phyloP scores from a whole-genome alignment of 2,113 vertebrate species.

The Notarius quadriscutis region DNA sequence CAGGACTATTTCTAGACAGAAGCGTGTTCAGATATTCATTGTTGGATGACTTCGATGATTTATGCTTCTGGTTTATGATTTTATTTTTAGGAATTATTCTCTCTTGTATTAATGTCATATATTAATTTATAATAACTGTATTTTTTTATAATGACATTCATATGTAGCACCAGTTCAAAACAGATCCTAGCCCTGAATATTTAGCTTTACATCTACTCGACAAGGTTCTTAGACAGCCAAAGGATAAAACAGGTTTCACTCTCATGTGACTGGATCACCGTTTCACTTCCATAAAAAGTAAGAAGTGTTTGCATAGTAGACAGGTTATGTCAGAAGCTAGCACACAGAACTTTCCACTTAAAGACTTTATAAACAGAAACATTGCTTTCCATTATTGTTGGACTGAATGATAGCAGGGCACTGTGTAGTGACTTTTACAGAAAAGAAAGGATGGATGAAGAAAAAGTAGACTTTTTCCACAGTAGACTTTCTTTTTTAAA shows the following conservation, averaged over 20 bases:
- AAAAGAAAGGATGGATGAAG: background rate
- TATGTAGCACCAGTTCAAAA: background rate
- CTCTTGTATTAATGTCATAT: background rate
- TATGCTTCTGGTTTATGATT: background rate
- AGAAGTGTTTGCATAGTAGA: slow-evolving; percentile 9
- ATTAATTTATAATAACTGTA: background rate
- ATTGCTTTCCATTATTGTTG: slow-evolving; percentile 36
- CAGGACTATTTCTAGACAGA: slow-evolving; percentile 24
- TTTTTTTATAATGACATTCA: background rate
- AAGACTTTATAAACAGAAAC: slow-evolving; percentile 40
- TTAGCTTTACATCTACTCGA: slow-evolving; percentile 5
- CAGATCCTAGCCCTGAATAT: background rate
- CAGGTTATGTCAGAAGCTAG: slow-evolving; percentile 24
- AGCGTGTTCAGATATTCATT: background rate
- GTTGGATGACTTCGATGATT: background rate
- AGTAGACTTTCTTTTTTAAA: slow-evolving; percentile 14
- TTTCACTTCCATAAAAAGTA: slow-evolving; percentile 52
- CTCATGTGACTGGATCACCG: slow-evolving; percentile 44
- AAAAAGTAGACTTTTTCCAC: background rate
- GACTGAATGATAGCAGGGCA: background rate
- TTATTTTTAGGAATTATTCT: background rate
- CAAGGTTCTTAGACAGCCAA: slow-evolving; percentile 4
- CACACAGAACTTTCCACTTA: slow-evolving; percentile 22
- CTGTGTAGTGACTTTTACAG: background rate
- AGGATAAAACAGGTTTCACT: background rate